phyloP scores from a whole-genome alignment of 2,113 vertebrate species.

The Deroptyus accipitrinus region DNA sequence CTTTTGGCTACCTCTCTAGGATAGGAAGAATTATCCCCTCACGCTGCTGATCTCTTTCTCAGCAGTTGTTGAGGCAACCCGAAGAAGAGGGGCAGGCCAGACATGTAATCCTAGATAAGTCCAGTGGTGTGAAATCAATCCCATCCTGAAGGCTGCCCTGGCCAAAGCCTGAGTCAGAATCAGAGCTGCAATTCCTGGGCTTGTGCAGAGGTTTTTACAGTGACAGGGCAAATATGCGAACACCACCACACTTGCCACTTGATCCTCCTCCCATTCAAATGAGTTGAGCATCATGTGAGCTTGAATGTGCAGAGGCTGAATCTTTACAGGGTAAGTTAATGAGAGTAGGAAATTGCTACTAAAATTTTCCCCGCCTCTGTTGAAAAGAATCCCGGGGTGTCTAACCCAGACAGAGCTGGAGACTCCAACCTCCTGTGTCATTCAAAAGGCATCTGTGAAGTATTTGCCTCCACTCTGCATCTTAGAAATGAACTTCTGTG shows the following conservation, averaged over 20 bases:
- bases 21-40: constrained; percentile 2
- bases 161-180: constrained; percentile 37
- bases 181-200: background rate
- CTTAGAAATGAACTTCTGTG: constrained; percentile 59
- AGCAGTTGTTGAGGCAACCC: background rate
- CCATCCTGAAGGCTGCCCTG: background rate
- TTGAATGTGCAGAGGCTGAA: background rate
- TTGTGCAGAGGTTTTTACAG: background rate
- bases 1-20: background rate
- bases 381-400: constrained; percentile 53
- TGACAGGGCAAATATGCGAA: constrained; percentile 35
- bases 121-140: background rate
- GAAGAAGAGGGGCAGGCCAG: background rate
- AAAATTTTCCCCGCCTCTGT: constrained; percentile 51
- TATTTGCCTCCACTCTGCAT: constrained; percentile 59
- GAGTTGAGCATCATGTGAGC: background rate
- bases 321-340: background rate
- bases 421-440: constrained; percentile 53
- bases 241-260: background rate
- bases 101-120: background rate
- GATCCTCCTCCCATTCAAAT: constrained; percentile 33
- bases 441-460: constrained; percentile 58
- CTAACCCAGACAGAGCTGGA: constrained; percentile 62
- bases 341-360: constrained; percentile 53
- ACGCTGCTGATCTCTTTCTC: background rate